These are phyloP conservation scores for Odontesthes bonariensis DNA, from an alignment of 2,113 vertebrate species.

Conservation along the genomic window DNA sequence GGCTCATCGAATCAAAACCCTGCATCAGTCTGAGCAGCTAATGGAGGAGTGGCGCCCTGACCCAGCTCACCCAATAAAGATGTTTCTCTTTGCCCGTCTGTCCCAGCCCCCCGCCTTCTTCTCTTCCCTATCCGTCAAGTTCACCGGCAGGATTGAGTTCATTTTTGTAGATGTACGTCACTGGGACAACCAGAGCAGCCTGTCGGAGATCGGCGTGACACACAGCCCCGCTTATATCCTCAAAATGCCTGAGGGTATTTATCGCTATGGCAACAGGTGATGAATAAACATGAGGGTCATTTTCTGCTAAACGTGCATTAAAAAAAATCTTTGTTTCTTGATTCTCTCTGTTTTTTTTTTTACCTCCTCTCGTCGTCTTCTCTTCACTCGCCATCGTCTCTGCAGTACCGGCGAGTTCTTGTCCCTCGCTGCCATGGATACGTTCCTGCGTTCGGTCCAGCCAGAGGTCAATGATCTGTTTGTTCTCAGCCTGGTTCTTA, in stretches of 20 bases:
- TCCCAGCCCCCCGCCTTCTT: constrained; percentile 95
- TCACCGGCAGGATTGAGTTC: constrained; percentile 97
- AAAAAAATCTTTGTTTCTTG: neutral
- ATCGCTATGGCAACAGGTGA: constrained; percentile 92
- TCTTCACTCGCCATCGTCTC: no score
- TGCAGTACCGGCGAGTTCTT: constrained; percentile 91
- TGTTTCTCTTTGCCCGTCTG: constrained; percentile 93
- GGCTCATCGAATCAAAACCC: constrained; percentile 93
- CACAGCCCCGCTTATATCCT: constrained; percentile 93
- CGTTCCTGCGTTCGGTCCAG: constrained; percentile 94
- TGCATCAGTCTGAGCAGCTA: constrained; percentile 86
- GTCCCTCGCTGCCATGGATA: constrained; percentile 94
- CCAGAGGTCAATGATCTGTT: constrained; percentile 98
- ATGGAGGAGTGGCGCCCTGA: constrained; percentile 92
- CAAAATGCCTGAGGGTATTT: constrained; percentile 96
- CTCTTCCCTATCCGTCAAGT: constrained; percentile 96
- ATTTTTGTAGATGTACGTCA: constrained; percentile 94
- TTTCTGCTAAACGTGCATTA: no score
- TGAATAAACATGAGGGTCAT: neutral
- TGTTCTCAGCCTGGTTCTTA: constrained; percentile 94
- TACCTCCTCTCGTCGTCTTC: neutral
- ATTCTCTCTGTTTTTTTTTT: no score
- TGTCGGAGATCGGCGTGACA: constrained; percentile 89
- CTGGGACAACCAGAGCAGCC: constrained; percentile 90
- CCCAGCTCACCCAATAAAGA: constrained; percentile 89